These are phyloP conservation scores for Epistrophe grossulariae DNA, from an alignment of 2,888 invertebrate genomes.

Conservation along the genomic window DNA sequence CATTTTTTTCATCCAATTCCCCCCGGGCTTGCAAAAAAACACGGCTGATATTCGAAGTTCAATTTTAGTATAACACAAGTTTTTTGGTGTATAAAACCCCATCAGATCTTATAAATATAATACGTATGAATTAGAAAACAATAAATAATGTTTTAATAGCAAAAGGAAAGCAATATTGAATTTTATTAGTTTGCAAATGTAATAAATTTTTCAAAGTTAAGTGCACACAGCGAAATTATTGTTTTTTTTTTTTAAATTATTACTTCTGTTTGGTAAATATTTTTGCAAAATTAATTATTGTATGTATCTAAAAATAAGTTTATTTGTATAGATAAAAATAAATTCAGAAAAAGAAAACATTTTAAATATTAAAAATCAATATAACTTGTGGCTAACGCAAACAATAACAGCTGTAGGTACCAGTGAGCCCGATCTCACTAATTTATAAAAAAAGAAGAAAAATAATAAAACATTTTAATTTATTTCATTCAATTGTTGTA, in stretches of 20 bases:
- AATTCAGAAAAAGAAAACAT: not conserved
- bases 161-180: not conserved
- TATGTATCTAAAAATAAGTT: not conserved
- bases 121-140: too few species aligned
- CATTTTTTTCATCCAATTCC: too few species aligned
- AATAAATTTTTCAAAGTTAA: not conserved
- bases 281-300: not conserved
- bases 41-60: too few species aligned
- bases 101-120: too few species aligned
- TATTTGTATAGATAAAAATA: not conserved
- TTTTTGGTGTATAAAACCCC: too few species aligned
- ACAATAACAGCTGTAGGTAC: not conserved
- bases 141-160: not conserved
- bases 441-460: too few species aligned
- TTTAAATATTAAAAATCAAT: not conserved
- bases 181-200: not conserved
- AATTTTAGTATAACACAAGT: too few species aligned
- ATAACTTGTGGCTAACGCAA: not conserved
- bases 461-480: not conserved
- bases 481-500: not conserved
- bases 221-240: not conserved
- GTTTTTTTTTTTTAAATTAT: not conserved
- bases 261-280: not conserved
- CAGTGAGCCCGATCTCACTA: not conserved
- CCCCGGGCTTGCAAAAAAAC: too few species aligned